phyloP scores from a whole-genome alignment of 2,888 invertebrate genomes.

The Lomographa bimaculata region DNA sequence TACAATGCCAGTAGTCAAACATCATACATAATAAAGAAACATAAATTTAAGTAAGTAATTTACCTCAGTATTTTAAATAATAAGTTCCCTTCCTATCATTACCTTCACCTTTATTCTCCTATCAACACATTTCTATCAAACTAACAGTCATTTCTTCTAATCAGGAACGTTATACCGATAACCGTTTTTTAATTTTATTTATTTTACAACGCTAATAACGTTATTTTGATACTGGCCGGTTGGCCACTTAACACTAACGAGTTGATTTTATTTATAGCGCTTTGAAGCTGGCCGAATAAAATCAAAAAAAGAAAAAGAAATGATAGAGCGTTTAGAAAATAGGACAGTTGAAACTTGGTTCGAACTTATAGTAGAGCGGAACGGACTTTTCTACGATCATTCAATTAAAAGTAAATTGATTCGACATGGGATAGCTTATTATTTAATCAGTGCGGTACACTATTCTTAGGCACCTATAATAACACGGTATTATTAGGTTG shows the following conservation, averaged over 20 bases:
- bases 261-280: constrained; percentile 23
- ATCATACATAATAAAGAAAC: too few relatives aligned
- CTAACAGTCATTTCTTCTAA: constrained; percentile 15
- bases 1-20: too few relatives aligned
- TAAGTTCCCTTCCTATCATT: constrained; percentile 1
- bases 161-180: background rate
- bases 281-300: constrained; percentile 6
- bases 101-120: constrained; percentile 1
- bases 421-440: too few relatives aligned
- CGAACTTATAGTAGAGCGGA: too few relatives aligned
- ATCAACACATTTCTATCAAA: constrained; percentile 4
- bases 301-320: constrained; percentile 2
- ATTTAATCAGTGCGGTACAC: too few relatives aligned
- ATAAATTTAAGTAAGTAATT: too few relatives aligned
- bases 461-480: too few relatives aligned
- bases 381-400: background rate
- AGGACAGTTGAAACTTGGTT: too few relatives aligned
- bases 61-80: too few relatives aligned
- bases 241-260: too few relatives aligned
- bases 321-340: too few relatives aligned
- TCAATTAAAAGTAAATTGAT: constrained; percentile 5
- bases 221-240: constrained; percentile 12
- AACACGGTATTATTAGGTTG: too few relatives aligned
- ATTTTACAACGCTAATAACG: constrained; percentile 19
- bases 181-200: constrained; percentile 22